Conservation (phyloP, 2,888 invertebrate species). For the Unio pictorum region DNA sequence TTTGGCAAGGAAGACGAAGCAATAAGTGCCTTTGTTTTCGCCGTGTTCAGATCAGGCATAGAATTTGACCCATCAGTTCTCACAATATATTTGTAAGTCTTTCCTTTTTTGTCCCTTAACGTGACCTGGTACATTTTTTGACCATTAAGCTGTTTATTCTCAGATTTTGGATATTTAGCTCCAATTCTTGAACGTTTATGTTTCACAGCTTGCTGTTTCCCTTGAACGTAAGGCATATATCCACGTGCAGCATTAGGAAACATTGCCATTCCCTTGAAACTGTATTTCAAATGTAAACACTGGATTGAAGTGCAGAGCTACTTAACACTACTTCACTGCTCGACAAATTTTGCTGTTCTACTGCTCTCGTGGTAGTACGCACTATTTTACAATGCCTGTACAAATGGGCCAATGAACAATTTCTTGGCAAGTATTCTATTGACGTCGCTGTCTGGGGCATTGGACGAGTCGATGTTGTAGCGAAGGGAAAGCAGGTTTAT, state of each 20-base stretch:
- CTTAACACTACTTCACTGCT: too few relatives aligned
- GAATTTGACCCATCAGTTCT: constrained; percentile 61
- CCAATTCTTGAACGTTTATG: constrained; percentile 35
- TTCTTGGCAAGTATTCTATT: constrained; percentile 58
- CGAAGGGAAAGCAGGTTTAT: not conserved
- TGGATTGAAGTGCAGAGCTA: too few relatives aligned
- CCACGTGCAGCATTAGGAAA: constrained; percentile 64
- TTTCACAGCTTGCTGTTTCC: constrained; percentile 39
- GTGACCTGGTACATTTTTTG: constrained; percentile 63
- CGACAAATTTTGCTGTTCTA: constrained; percentile 8
- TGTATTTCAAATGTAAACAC: too few relatives aligned
- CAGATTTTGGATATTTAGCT: constrained; percentile 49
- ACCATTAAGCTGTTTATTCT: constrained; percentile 35
- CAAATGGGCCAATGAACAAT: constrained; percentile 53
- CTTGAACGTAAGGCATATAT: constrained; percentile 66
- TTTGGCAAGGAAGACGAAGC: constrained; percentile 42
- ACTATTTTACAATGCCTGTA: constrained; percentile 31
- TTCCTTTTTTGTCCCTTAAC: constrained; percentile 58
- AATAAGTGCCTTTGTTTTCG: constrained; percentile 19
- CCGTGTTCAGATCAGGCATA: constrained; percentile 55
- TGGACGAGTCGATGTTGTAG: constrained; percentile 28
- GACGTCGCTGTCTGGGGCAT: constrained; percentile 50
- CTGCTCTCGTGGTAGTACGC: constrained; percentile 18
- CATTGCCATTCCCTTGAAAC: constrained; percentile 51
- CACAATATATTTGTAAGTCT: constrained; percentile 62